Percentiles rank a stretch among this genome's conserved stretches.
Evolutionary conservation across 92 coral and sea anemone genomes (phyloP).

Genomic region (Blastomussa wellsi): DNA sequence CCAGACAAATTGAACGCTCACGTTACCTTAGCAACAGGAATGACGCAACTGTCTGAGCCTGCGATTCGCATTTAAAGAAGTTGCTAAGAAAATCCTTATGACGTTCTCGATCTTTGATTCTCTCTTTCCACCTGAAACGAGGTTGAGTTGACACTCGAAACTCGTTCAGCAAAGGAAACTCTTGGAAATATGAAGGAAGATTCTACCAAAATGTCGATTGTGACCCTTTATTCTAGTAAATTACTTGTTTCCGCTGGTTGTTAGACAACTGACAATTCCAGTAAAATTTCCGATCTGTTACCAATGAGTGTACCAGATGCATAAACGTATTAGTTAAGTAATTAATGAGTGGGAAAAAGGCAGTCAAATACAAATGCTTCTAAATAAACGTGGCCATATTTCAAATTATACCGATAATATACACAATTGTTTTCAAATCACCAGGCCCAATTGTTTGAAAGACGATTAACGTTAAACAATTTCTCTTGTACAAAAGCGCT

Average conservation of each 20-base stretch:
- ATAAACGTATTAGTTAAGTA: neutral
- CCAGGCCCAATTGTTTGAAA: neutral
- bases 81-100: neutral
- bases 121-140: neutral
- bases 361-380: conserved; percentile 19
- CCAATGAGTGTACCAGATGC: neutral
- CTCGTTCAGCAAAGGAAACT: neutral
- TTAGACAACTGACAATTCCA: neutral
- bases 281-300: neutral
- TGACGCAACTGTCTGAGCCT: neutral
- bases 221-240: too few species aligned
- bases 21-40: neutral
- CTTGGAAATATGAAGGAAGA: too few species aligned
- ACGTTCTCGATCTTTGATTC: neutral
- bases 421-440: neutral
- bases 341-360: neutral
- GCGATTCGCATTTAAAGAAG: neutral
- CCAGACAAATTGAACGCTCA: neutral
- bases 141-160: neutral
- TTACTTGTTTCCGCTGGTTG: neutral
- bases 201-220: too few species aligned
- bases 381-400: neutral
- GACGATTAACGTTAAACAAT: too few species aligned
- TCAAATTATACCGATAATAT: neutral
- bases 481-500: too few species aligned